Conservation (phyloP, 1,140 invertebrate species). For the Panulirus ornatus region DNA sequence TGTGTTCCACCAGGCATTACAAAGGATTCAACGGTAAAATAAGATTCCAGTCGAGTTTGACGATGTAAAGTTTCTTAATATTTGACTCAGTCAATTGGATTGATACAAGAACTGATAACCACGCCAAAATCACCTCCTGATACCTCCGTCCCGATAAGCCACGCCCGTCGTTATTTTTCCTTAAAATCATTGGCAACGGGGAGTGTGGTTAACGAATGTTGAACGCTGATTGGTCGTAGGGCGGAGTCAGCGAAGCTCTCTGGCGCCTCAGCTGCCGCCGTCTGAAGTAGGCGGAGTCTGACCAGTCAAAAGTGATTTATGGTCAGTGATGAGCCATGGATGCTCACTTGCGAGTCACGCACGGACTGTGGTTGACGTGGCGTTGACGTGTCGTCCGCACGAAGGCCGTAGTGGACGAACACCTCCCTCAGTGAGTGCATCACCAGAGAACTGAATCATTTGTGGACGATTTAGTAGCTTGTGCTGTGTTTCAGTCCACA, state of each 20-base stretch:
- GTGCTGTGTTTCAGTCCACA: conserved; percentile 20
- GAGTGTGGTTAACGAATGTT: not conserved
- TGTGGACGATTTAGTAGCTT: not conserved
- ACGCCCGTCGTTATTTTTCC: not conserved
- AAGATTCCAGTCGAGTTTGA: not conserved
- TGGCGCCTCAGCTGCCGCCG: conserved; percentile 21
- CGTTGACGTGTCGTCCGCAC: not conserved
- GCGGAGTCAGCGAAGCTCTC: conserved; percentile 1
- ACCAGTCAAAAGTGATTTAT: conserved; percentile 68
- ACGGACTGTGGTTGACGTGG: not conserved
- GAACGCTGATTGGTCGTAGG: not conserved
- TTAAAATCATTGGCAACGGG: not conserved
- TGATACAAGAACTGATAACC: conserved; percentile 49
- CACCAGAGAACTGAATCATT: not conserved
- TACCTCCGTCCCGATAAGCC: not conserved
- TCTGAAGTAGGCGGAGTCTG: conserved; percentile 24
- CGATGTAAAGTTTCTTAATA: conserved; percentile 57
- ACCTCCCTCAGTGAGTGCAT: not conserved
- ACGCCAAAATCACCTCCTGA: conserved; percentile 47
- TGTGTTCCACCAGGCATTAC: not conserved
- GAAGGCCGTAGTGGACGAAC: not conserved
- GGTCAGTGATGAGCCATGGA: conserved; percentile 57
- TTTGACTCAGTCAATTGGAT: conserved; percentile 48
- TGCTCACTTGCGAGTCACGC: conserved; percentile 60
- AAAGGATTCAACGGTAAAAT: not conserved